Evolutionary conservation across 2,888 invertebrate species (phyloP).

Genomic region (Drosophila fungiperda): DNA sequence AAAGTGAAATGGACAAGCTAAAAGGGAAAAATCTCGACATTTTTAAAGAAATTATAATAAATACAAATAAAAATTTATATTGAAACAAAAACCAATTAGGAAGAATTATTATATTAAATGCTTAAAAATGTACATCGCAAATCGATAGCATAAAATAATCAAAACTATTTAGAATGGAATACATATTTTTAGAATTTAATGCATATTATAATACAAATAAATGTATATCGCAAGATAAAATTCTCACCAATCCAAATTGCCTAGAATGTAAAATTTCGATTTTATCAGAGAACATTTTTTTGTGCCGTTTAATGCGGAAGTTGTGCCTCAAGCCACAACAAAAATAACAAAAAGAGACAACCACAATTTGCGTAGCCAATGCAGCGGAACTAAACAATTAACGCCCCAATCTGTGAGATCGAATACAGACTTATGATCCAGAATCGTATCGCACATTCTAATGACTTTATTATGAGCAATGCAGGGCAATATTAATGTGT

Average conservation of each 20-base stretch:
- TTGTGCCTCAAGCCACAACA: constrained; percentile 22
- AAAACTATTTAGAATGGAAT: background rate
- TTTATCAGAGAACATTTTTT: constrained; percentile 18
- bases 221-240: background rate
- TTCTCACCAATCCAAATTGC: background rate
- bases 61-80: background rate
- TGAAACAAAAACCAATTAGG: background rate
- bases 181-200: background rate
- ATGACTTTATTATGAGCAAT: constrained; percentile 79
- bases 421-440: constrained; percentile 42
- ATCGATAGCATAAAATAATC: background rate
- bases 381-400: constrained; percentile 77
- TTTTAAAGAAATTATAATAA: background rate
- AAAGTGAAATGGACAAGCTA: background rate
- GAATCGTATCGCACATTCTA: constrained; percentile 70
- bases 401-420: constrained; percentile 61
- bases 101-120: background rate
- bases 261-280: background rate
- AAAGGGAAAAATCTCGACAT: background rate
- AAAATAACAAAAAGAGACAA: constrained; percentile 10
- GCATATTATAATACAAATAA: background rate
- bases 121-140: background rate
- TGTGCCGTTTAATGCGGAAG: constrained; percentile 62
- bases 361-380: constrained; percentile 58
- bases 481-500: constrained; percentile 62